A percentile compares a stretch with the other conserved stretches of the same genome.
Conservation (phyloP, 1,140 invertebrate genomes). For the Ceratina japonica region DNA sequence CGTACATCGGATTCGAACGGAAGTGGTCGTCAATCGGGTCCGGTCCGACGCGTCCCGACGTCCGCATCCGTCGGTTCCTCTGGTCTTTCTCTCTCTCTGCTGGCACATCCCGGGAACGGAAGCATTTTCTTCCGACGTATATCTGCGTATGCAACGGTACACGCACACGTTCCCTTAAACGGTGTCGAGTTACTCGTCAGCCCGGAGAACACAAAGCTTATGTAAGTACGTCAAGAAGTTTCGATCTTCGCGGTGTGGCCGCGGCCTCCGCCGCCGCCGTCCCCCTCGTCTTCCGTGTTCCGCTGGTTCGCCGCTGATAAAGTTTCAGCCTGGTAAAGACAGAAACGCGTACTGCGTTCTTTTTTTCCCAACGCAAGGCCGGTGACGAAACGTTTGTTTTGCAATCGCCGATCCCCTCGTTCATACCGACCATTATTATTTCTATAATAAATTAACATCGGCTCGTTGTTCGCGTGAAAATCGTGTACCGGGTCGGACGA, state of each 20-base stretch:
- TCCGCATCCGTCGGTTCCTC: neutral
- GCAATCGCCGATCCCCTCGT: neutral
- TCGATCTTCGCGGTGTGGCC: conserved; percentile 23
- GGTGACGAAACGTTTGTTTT: neutral
- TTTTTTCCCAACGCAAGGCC: neutral
- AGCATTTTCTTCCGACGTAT: conserved; percentile 36
- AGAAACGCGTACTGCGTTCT: conserved; percentile 6
- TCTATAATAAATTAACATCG: too few relatives aligned
- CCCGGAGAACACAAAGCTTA: conserved; percentile 57
- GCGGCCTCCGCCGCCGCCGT: neutral
- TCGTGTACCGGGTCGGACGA: too few relatives aligned
- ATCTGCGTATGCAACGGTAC: conserved; percentile 44
- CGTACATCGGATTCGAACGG: neutral
- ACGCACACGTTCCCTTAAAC: conserved; percentile 52
- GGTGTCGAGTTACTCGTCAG: conserved; percentile 66
- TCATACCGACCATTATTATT: too few relatives aligned
- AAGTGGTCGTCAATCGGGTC: neutral
- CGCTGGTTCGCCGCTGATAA: neutral
- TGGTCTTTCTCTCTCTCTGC: neutral
- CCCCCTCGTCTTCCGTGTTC: neutral
- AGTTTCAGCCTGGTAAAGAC: conserved; percentile 24
- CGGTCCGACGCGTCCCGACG: conserved; percentile 23
- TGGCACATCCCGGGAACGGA: conserved; percentile 29
- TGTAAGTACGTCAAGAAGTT: conserved; percentile 63
- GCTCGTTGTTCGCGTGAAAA: too few relatives aligned